These are phyloP conservation scores for Danio choprae DNA, from an alignment of 2,797 vertebrate species.

Conservation along the genomic window DNA sequence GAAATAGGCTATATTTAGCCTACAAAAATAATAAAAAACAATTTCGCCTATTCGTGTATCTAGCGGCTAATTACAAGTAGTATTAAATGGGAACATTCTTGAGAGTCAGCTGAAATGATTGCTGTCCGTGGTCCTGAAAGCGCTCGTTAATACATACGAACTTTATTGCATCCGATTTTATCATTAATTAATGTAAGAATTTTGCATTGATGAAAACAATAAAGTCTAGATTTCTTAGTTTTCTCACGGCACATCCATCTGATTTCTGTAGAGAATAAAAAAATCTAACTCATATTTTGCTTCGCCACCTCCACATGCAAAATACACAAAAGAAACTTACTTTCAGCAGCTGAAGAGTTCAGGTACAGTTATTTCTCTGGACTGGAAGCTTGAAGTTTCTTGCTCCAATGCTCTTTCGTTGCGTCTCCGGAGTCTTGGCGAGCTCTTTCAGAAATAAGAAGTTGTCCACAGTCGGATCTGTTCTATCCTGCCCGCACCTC, in stretches of 20 bases:
- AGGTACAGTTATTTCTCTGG: constrained; percentile 23
- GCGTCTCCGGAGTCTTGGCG: constrained; percentile 9
- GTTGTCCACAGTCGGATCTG: constrained; percentile 40
- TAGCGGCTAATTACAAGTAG: no score
- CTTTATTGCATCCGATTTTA: not conserved
- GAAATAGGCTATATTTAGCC: not conserved
- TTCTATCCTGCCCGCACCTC: constrained; percentile 20
- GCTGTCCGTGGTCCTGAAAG: constrained; percentile 57
- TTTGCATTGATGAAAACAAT: not conserved
- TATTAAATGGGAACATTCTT: not conserved
- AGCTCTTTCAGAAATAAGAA: constrained; percentile 38
- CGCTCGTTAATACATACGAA: not conserved
- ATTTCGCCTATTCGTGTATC: no score
- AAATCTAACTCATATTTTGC: not conserved
- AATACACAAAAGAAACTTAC: constrained; percentile 27
- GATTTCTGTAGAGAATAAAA: not conserved
- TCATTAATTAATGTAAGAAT: no score
- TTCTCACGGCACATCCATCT: not conserved
- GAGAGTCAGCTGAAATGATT: not conserved
- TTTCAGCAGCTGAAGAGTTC: constrained; percentile 21
- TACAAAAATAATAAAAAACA: no score
- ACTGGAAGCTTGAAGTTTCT: constrained; percentile 11
- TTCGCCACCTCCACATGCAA: not conserved
- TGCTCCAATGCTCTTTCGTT: not conserved
- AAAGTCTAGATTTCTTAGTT: not conserved